Percentiles rank a stretch among this genome's conserved stretches.
Conservation (phyloP, 2,113 vertebrate species). For the Indicator indicator region DNA sequence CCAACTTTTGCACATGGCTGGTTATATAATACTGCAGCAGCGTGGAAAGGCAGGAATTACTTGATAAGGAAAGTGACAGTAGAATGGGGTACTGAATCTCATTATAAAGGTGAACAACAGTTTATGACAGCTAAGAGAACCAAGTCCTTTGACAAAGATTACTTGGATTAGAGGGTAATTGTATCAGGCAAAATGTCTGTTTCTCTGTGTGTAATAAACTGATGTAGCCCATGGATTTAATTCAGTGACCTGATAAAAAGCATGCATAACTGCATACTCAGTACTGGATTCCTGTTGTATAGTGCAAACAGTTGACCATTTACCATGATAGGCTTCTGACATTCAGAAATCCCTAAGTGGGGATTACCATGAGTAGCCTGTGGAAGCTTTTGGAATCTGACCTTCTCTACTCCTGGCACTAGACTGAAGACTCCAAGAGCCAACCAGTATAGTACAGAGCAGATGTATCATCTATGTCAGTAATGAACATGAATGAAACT, state of each 20-base stretch:
- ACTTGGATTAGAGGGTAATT: neutral
- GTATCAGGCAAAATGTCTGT: neutral
- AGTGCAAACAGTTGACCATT: neutral
- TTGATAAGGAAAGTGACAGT: neutral
- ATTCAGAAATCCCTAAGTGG: neutral
- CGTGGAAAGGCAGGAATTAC: neutral
- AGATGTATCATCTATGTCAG: neutral
- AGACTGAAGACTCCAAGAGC: neutral
- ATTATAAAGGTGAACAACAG: neutral
- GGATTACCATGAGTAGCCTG: neutral
- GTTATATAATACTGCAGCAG: slow-evolving; percentile 69
- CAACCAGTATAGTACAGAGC: neutral
- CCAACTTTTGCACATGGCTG: slow-evolving; percentile 35
- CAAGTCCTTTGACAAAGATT: neutral
- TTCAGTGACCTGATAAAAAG: neutral
- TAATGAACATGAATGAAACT: neutral
- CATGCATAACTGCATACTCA: neutral
- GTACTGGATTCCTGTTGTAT: neutral
- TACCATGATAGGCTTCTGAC: neutral
- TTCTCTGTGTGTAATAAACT: neutral
- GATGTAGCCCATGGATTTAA: neutral
- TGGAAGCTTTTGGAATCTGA: neutral
- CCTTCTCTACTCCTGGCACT: neutral
- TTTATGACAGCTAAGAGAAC: neutral
- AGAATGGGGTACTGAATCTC: neutral